These are phyloP conservation scores for Peromyscus aztecus DNA, from an alignment of 2,797 vertebrate species.

Conservation along the genomic window DNA sequence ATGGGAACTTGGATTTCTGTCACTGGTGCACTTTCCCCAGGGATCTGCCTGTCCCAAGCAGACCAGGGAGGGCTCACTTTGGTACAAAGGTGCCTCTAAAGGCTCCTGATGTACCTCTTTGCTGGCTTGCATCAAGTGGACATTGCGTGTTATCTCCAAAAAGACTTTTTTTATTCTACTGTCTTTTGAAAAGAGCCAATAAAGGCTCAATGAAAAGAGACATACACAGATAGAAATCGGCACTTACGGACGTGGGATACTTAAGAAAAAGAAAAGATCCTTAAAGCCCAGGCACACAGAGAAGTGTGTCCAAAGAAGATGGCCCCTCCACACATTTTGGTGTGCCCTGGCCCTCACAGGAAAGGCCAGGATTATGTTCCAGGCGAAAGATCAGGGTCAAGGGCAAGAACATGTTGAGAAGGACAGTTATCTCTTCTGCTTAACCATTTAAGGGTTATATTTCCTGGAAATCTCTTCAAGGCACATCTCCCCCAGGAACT, in stretches of 20 bases:
- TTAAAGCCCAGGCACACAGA: neutral
- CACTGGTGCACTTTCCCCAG: neutral
- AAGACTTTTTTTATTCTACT: constrained; percentile 3
- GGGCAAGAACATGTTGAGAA: fast-evolving
- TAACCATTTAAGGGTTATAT: neutral
- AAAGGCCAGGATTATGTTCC: too few relatives aligned
- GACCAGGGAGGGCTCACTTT: neutral
- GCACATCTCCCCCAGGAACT: neutral
- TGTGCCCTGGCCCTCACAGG: fast-evolving
- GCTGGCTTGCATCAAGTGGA: neutral
- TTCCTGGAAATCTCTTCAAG: constrained; percentile 47
- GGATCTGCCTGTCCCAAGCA: neutral
- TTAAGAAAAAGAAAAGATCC: constrained; percentile 25
- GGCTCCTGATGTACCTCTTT: neutral
- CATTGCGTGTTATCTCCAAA: constrained; percentile 58
- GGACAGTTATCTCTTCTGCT: neutral
- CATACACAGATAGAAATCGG: neutral
- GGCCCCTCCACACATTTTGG: neutral
- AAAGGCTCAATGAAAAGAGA: constrained; percentile 58
- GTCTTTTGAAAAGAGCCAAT: constrained; percentile 70
- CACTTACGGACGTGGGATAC: neutral
- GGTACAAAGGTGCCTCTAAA: neutral
- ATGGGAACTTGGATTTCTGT: neutral
- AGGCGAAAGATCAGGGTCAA: neutral
- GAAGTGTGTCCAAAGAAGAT: neutral